A percentile compares a stretch with the other conserved stretches of the same genome.
Evolutionary conservation across 2,888 invertebrate species (phyloP).

Genomic region (Mythimna loreyi): DNA sequence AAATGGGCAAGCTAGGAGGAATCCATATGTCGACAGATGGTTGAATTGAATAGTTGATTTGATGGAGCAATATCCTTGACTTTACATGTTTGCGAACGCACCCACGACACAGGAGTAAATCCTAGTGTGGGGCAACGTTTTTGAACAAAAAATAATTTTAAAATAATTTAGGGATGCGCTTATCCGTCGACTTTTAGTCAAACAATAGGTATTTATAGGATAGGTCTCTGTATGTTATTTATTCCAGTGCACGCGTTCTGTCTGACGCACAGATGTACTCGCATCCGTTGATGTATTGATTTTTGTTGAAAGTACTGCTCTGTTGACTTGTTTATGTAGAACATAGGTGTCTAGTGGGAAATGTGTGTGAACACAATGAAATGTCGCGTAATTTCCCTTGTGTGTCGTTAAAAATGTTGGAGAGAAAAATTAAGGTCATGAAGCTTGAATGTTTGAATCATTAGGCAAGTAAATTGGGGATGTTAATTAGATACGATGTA

Average conservation of each 20-base stretch:
- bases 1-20: too few relatives aligned
- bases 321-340: slow-evolving; percentile 6
- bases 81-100: too few relatives aligned
- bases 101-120: too few relatives aligned
- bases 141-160: too few relatives aligned
- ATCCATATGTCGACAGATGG: too few relatives aligned
- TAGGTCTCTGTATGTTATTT: slow-evolving; percentile 10
- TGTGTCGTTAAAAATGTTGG: neutral
- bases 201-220: too few relatives aligned
- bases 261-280: slow-evolving; percentile 33
- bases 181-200: too few relatives aligned
- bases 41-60: too few relatives aligned
- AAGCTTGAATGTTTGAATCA: neutral
- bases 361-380: slow-evolving; percentile 4
- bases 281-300: slow-evolving; percentile 52
- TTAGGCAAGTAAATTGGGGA: neutral
- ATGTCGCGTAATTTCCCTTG: slow-evolving; percentile 13
- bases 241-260: slow-evolving; percentile 8
- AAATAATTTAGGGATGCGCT: too few relatives aligned
- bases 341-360: neutral
- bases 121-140: too few relatives aligned
- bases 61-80: too few relatives aligned
- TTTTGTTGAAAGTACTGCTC: slow-evolving; percentile 27
- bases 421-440: slow-evolving; percentile 1
- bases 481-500: neutral